Evolutionary conservation across 1,140 invertebrate genomes (phyloP).

Genomic region (Oedothorax gibbosus): DNA sequence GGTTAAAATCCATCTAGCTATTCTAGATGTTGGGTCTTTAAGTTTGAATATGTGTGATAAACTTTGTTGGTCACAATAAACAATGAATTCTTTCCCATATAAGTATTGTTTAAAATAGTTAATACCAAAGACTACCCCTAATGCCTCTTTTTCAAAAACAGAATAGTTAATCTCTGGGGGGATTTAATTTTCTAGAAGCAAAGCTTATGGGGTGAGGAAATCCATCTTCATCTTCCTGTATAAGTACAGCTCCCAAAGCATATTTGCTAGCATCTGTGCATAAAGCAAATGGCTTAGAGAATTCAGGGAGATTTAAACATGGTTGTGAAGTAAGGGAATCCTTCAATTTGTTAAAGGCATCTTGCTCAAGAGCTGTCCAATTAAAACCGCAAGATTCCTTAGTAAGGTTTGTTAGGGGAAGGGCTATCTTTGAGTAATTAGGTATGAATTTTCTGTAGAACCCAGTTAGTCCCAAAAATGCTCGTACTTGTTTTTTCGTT

Average conservation of each 20-base stretch:
- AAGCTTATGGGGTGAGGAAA: background rate
- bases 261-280: background rate
- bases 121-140: background rate
- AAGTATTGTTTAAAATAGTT: background rate
- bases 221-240: background rate
- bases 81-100: background rate
- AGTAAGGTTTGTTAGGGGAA: constrained; percentile 65
- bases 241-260: background rate
- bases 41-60: background rate
- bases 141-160: background rate
- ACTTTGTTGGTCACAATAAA: constrained; percentile 5
- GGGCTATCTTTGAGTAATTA: constrained; percentile 66
- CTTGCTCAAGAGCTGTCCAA: background rate
- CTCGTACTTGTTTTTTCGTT: constrained; percentile 67
- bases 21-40: background rate
- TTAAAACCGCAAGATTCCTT: constrained; percentile 34
- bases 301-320: background rate
- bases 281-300: background rate
- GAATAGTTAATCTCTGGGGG: background rate
- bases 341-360: background rate
- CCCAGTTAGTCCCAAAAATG: constrained; percentile 69
- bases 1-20: background rate
- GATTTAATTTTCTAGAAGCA: background rate
- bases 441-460: constrained; percentile 70
- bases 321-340: background rate